phyloP scores from a whole-genome alignment of 1,140 invertebrate genomes.

The Cyclargus thomasi region DNA sequence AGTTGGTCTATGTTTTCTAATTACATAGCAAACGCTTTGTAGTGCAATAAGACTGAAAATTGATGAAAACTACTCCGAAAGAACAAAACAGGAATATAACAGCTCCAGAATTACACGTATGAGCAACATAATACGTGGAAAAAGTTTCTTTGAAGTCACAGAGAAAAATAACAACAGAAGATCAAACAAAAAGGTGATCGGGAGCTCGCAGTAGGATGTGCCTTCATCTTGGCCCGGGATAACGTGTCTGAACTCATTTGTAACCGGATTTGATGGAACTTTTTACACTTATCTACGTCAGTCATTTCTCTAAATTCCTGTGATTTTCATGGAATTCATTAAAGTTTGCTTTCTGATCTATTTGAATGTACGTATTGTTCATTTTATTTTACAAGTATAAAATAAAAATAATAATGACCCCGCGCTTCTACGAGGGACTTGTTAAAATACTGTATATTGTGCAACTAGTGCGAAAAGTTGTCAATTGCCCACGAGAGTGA shows the following conservation, averaged over 20 bases:
- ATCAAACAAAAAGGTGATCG: background rate
- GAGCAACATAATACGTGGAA: background rate
- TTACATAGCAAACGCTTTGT: no score
- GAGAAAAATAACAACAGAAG: background rate
- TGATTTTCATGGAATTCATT: constrained; percentile 55
- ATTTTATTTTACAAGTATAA: no score
- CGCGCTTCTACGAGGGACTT: no score
- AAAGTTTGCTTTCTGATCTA: no score
- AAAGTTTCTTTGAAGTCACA: background rate
- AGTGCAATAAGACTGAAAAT: no score
- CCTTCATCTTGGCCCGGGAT: constrained; percentile 27
- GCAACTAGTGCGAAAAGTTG: no score
- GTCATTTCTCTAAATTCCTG: constrained; percentile 36
- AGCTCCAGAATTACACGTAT: background rate
- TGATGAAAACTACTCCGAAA: background rate
- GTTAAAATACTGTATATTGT: no score
- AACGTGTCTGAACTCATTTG: constrained; percentile 57
- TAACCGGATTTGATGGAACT: constrained; percentile 56
- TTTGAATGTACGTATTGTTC: no score
- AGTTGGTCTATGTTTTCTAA: no score
- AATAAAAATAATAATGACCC: no score
- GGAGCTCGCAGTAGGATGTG: background rate
- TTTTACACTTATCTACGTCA: constrained; percentile 55
- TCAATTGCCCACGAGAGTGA: no score
- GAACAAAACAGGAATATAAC: background rate